Percentiles rank a stretch among this genome's conserved stretches.
Evolutionary conservation across 2,113 vertebrate genomes (phyloP).

Genomic region (Saguinus imperator): DNA sequence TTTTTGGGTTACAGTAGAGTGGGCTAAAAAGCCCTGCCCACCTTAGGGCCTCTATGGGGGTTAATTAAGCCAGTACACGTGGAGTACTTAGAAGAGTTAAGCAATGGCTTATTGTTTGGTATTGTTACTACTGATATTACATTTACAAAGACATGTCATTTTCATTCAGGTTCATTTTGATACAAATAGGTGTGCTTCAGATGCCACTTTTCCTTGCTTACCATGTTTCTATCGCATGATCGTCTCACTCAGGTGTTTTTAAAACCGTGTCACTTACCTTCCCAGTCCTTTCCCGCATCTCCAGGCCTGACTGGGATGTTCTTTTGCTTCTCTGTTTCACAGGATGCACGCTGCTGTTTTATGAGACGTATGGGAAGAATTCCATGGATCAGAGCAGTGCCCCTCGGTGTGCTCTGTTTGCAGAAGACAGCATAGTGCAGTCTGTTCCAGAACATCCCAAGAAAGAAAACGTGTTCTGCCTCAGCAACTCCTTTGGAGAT

Average conservation of each 20-base stretch:
- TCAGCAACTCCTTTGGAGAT: constrained; percentile 97
- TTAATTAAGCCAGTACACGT: rapidly evolving
- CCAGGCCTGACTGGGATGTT: not conserved
- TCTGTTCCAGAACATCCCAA: constrained; percentile 97
- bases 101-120: not conserved
- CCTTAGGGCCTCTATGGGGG: not conserved
- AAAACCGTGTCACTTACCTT: rapidly evolving
- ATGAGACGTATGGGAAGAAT: constrained; percentile 93
- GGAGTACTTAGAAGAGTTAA: not conserved
- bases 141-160: not conserved
- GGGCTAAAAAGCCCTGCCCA: not conserved
- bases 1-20: not conserved
- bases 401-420: constrained; percentile 93
- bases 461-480: constrained; percentile 97
- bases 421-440: constrained; percentile 96
- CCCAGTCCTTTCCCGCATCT: not conserved
- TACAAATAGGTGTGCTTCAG: rapidly evolving
- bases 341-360: constrained; percentile 97
- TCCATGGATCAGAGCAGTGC: constrained; percentile 89
- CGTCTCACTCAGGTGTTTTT: not conserved
- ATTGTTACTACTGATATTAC: rapidly evolving
- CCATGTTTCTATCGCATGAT: rapidly evolving
- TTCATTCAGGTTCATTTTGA: rapidly evolving
- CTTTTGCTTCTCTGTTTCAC: constrained; percentile 39
- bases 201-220: not conserved